Percentiles rank a stretch among this genome's conserved stretches.
phyloP scores from a whole-genome alignment of 37 sponge, comb jelly and placozoan species.

The Dysidea cf. avara region DNA sequence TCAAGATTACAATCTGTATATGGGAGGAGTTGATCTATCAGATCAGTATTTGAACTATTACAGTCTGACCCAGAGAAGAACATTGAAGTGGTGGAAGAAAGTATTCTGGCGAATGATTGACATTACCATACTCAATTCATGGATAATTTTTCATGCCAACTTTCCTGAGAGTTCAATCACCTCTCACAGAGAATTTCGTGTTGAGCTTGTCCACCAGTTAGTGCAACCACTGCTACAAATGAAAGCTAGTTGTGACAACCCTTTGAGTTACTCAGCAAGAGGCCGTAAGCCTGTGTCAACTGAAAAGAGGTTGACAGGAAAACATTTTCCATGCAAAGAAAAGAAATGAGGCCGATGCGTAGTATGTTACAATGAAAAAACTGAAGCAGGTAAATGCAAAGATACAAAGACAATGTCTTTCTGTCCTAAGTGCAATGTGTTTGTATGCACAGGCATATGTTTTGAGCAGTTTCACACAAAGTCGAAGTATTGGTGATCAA shows the following conservation, averaged over 20 bases:
- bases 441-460: slow-evolving; percentile 5
- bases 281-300: too few species aligned
- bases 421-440: slow-evolving; percentile 16
- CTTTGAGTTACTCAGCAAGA: not conserved
- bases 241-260: not conserved
- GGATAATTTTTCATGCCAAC: not conserved
- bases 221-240: not conserved
- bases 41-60: slow-evolving; percentile 16
- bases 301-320: slow-evolving; percentile 12
- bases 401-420: not conserved
- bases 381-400: not conserved
- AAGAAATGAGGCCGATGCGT: slow-evolving; percentile 9
- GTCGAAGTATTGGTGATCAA: too few species aligned
- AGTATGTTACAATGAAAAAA: slow-evolving; percentile 10
- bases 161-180: too few species aligned
- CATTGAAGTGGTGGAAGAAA: slow-evolving; percentile 17
- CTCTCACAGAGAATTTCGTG: not conserved
- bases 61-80: not conserved
- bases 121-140: slow-evolving; percentile 1
- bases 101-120: slow-evolving; percentile 22
- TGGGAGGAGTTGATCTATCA: slow-evolving; percentile 12
- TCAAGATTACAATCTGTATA: slow-evolving; percentile 9
- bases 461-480: slow-evolving; percentile 9
- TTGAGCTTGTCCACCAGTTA: slow-evolving; percentile 8
- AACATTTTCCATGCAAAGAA: slow-evolving; percentile 1